Base-by-base conservation (phyloP, 2,888 invertebrate species). In the Limnephilus lunatus region DNA sequence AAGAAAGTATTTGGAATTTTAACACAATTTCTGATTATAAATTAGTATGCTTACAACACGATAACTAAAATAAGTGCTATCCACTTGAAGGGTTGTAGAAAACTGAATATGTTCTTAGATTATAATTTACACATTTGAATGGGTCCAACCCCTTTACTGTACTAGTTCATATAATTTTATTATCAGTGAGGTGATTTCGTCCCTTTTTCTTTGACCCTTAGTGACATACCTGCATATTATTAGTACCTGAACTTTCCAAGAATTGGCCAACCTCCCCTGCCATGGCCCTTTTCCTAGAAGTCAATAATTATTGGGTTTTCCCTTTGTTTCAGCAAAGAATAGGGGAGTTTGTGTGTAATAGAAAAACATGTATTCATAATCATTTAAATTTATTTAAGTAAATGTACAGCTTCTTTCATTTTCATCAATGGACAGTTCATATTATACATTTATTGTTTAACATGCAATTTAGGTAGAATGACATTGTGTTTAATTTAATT, bases 221-320 rank as follows among this genome's bases (percentile, higher is more conserved):
- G 68, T 68, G 19, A 68, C n/a, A 68, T 68, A 25, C 68, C 19
- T 68, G 3, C 48, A 48, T 48, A 25, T 68, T 68, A 9, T 68
- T 68, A 68, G 68, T n/a, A 68, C 68, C 68, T 68, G 68, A 68
- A 68, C n/a, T n/a, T 68, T 68, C 68, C 68, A n/a, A 68, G 68
- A 68, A 68, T 25, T 68, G n/a, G 25, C 25, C n/a, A 68, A 68
- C 68, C n/a, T n/a, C 68, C 68, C 68, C 68, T 25, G n/a, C 7
- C 25, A 68, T 68, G 25, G 9, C 25, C 25, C 25, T 68, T 68
- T 68, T 68, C 68, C 68, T 68, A 68, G 68, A 68, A 68, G 25
- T 68, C n/a, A 25, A 25, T 25, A 25, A 25, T 25, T 68, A 68
- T 25, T 19, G 53, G 68, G 25, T 68, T 25, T n/a, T 25, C 68